Percentiles rank a stretch among this genome's conserved stretches.
Conservation (phyloP, 2,797 vertebrate genomes). For the Cossypha niveicapilla region DNA sequence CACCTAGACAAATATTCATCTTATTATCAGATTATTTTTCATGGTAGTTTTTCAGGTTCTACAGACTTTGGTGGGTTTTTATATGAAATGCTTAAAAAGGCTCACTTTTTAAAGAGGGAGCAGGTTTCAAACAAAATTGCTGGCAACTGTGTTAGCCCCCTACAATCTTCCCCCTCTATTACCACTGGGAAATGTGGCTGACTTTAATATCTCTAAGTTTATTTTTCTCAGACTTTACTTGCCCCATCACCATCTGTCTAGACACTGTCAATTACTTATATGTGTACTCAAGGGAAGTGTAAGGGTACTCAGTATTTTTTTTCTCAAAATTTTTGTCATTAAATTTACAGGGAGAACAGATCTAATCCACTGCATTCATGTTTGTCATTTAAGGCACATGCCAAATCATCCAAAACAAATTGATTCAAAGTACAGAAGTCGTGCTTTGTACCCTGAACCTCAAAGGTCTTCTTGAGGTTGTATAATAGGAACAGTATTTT, state of each 20-base stretch:
- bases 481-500: not conserved
- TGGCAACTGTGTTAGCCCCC: not conserved
- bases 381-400: not conserved
- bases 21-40: not conserved
- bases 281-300: not conserved
- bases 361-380: rapidly evolving
- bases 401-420: not conserved
- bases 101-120: not conserved
- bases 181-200: not conserved
- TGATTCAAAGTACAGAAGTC: not conserved
- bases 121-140: not conserved
- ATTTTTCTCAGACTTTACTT: conserved; percentile 12
- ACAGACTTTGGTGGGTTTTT: not conserved
- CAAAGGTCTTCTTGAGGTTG: not conserved
- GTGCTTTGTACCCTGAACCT: not conserved
- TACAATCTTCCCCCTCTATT: not conserved
- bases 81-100: not conserved
- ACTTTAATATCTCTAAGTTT: conserved; percentile 2
- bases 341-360: not conserved
- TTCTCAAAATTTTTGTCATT: not conserved
- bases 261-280: not conserved
- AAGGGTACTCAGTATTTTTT: not conserved
- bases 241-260: not conserved
- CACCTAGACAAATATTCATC: conserved; percentile 27
- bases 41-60: conserved; percentile 49